These are phyloP conservation scores for Drosophila testacea DNA, from an alignment of 2,888 invertebrate genomes.

Conservation along the genomic window DNA sequence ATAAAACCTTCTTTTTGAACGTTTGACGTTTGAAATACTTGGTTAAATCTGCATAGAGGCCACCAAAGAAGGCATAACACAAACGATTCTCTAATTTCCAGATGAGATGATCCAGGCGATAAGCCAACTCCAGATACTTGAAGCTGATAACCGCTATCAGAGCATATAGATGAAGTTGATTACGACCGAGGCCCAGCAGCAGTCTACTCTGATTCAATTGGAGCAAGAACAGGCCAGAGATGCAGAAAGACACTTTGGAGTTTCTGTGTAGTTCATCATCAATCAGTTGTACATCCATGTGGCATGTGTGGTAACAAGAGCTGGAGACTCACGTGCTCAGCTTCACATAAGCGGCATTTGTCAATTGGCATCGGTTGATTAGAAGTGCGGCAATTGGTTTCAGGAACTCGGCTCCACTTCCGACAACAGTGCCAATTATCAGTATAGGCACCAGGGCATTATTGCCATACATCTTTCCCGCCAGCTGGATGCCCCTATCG, in stretches of 20 bases:
- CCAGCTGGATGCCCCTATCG: conserved; percentile 54
- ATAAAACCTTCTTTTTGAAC: conserved; percentile 9
- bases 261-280: conserved; percentile 51
- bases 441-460: conserved; percentile 61
- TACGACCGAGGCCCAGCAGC: conserved; percentile 29
- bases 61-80: conserved; percentile 64
- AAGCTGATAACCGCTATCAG: conserved; percentile 46
- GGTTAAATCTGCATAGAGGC: conserved; percentile 54
- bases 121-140: conserved; percentile 46
- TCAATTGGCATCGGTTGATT: conserved; percentile 63
- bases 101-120: conserved; percentile 53
- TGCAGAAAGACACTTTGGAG: conserved; percentile 60
- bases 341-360: conserved; percentile 57
- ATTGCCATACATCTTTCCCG: conserved; percentile 45
- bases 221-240: conserved; percentile 48
- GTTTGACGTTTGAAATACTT: conserved; percentile 41
- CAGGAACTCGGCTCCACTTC: conserved; percentile 67
- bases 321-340: conserved; percentile 61
- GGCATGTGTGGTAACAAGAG: background rate
- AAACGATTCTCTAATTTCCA: conserved; percentile 59
- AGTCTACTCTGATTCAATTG: conserved; percentile 38
- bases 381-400: conserved; percentile 62
- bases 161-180: conserved; percentile 43
- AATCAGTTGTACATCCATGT: conserved; percentile 5
- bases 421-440: conserved; percentile 64